A percentile compares a stretch with the other conserved stretches of the same genome.
Evolutionary conservation across 1,140 invertebrate genomes (phyloP).

Genomic region (Drosophila yakuba): DNA sequence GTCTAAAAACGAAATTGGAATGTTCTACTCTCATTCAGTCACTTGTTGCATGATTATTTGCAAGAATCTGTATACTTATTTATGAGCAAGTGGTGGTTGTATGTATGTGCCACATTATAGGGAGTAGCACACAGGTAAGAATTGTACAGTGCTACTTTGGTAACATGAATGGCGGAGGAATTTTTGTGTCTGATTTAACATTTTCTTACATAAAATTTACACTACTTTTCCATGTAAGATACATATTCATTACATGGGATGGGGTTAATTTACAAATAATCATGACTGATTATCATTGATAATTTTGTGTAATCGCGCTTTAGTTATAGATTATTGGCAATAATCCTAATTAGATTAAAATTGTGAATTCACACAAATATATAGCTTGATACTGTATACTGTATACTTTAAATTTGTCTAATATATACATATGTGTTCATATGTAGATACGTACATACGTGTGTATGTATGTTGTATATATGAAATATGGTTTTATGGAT

Average conservation of each 20-base stretch:
- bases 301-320: not conserved
- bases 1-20: not conserved
- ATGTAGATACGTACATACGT: not conserved
- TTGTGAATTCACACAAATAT: not conserved
- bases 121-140: not conserved
- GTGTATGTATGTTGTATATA: too few species aligned
- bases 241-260: too few species aligned
- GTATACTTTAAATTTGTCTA: not conserved
- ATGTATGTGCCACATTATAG: too few species aligned
- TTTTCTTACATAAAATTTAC: too few species aligned
- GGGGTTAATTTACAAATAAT: too few species aligned
- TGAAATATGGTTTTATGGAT: not conserved
- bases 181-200: not conserved
- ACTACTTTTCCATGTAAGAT: too few species aligned
- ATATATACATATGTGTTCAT: not conserved
- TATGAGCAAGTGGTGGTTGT: too few species aligned
- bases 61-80: not conserved
- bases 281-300: not conserved
- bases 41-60: conserved; percentile 1
- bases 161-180: not conserved
- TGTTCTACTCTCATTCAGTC: not conserved
- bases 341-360: not conserved
- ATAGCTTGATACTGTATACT: not conserved
- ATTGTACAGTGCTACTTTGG: not conserved
- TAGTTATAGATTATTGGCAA: not conserved